Conservation (phyloP, 2,888 invertebrate genomes). For the Gasteruption jaculator region DNA sequence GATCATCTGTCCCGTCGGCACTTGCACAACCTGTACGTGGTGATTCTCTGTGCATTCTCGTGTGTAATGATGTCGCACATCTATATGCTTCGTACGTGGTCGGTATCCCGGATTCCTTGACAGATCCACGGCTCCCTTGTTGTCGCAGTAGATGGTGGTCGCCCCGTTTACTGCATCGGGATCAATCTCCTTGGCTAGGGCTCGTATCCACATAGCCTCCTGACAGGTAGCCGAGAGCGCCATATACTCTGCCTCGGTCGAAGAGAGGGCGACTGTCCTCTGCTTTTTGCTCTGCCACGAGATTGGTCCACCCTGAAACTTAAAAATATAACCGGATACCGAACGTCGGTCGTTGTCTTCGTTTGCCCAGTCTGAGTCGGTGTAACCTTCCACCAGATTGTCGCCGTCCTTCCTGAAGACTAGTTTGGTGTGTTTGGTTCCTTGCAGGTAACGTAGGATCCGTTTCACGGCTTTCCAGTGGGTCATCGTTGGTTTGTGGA, state of each 20-base stretch:
- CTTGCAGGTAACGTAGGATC: slow-evolving; percentile 20
- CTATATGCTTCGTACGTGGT: slow-evolving; percentile 26
- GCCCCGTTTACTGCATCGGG: slow-evolving; percentile 2
- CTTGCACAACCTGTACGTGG: slow-evolving; percentile 10
- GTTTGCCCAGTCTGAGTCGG: slow-evolving; percentile 20
- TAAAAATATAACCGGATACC: slow-evolving; percentile 32
- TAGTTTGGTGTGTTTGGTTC: slow-evolving; percentile 11
- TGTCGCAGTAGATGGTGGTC: slow-evolving; percentile 19
- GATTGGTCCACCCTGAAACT: slow-evolving; percentile 27
- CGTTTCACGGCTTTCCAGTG: too few species aligned
- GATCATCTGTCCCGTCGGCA: slow-evolving; percentile 20
- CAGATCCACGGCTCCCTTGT: slow-evolving; percentile 23
- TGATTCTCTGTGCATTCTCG: too few species aligned
- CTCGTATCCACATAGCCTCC: slow-evolving; percentile 27
- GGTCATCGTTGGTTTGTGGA: slow-evolving; percentile 4
- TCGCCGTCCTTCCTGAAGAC: slow-evolving; percentile 2
- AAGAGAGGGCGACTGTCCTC: slow-evolving; percentile 29
- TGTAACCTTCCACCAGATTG: slow-evolving; percentile 4
- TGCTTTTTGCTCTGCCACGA: slow-evolving; percentile 30
- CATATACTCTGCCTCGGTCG: slow-evolving; percentile 34
- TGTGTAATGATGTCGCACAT: slow-evolving; percentile 25
- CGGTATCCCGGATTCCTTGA: slow-evolving; percentile 18
- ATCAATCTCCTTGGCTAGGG: slow-evolving; percentile 11
- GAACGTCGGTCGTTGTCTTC: slow-evolving; percentile 29
- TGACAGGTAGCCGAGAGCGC: slow-evolving; percentile 28